Evolutionary conservation across 2,113 vertebrate species (phyloP).

Genomic region (Orycteropus afer): DNA sequence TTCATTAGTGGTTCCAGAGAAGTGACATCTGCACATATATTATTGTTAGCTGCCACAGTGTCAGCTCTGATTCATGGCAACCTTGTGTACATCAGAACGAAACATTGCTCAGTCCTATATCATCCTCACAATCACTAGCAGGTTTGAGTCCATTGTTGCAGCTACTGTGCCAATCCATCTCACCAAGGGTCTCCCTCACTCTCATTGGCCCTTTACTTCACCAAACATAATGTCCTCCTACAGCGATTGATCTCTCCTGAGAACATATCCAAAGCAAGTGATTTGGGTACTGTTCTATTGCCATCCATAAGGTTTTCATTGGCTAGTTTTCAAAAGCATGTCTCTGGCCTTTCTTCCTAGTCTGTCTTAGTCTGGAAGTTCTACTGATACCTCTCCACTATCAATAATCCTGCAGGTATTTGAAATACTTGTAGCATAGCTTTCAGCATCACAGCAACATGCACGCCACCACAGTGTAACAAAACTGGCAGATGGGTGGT

Average conservation of each 20-base stretch:
- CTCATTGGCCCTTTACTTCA: not conserved
- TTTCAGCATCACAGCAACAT: not conserved
- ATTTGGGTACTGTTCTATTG: not conserved
- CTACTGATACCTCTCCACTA: not conserved
- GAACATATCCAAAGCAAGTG: not conserved
- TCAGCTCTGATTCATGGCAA: not conserved
- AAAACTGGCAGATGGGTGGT: not conserved
- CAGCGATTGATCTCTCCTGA: not conserved
- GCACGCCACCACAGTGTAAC: not conserved
- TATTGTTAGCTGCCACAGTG: not conserved
- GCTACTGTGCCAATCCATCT: not conserved
- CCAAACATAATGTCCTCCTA: not conserved
- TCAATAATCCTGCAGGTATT: not conserved
- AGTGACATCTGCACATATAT: not conserved
- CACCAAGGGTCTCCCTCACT: not conserved
- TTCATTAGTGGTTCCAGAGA: not conserved
- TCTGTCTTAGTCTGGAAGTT: not conserved
- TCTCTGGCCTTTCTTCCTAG: not conserved
- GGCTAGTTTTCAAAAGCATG: not conserved
- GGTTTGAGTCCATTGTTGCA: not conserved
- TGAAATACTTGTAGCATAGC: not conserved
- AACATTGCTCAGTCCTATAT: not conserved
- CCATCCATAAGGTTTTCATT: not conserved
- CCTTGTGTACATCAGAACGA: not conserved
- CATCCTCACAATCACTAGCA: not conserved